These are phyloP conservation scores for Periphyllus acericola DNA, from an alignment of 2,888 invertebrate genomes.

Conservation along the genomic window DNA sequence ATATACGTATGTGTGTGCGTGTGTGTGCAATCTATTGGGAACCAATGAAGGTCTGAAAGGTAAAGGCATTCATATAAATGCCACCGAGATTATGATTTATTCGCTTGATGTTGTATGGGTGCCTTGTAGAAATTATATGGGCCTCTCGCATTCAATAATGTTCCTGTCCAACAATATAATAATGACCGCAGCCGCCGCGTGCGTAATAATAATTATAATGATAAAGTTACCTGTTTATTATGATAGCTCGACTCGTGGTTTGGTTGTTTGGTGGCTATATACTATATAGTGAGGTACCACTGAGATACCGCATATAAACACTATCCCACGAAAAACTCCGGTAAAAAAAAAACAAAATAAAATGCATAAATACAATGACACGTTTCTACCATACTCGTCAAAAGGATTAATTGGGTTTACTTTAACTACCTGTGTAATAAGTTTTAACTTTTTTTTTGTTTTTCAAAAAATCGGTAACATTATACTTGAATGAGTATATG, in stretches of 20 bases:
- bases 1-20: no score
- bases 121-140: slow-evolving; percentile 52
- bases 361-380: neutral
- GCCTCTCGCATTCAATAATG: slow-evolving; percentile 58
- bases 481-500: neutral
- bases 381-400: neutral
- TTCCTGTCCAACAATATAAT: slow-evolving; percentile 58
- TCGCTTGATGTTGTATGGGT: slow-evolving; percentile 31
- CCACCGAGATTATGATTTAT: slow-evolving; percentile 60
- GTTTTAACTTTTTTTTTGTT: neutral
- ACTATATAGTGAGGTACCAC: neutral
- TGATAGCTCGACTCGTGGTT: neutral
- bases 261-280: neutral
- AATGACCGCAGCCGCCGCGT: slow-evolving; percentile 48
- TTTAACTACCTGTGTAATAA: neutral
- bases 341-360: neutral
- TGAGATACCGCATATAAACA: neutral
- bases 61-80: slow-evolving; percentile 57
- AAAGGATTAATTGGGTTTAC: slow-evolving; percentile 1
- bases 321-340: slow-evolving; percentile 15
- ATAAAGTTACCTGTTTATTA: slow-evolving; percentile 60
- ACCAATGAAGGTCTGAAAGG: slow-evolving; percentile 42
- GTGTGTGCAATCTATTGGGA: slow-evolving; percentile 27
- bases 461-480: slow-evolving; percentile 4
- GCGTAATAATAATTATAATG: slow-evolving; percentile 61